Evolutionary conservation across 64 coral and sea anemone genomes (phyloP), one percentile per base, ranked within the genome.

Genomic region (Cladopsammia gracilis): DNA sequence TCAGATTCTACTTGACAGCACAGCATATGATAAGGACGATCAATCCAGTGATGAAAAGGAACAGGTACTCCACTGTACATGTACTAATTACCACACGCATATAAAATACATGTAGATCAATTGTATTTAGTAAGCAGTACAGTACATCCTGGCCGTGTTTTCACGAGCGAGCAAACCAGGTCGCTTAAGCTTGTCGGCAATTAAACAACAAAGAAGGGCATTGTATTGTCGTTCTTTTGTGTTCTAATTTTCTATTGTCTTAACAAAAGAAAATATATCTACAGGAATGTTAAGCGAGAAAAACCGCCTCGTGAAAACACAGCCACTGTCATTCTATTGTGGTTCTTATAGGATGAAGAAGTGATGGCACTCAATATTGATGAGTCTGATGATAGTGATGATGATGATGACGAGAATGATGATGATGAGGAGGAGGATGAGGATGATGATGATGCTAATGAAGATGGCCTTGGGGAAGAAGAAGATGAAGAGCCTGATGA

Each of bases 301-400:
- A n/a, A n/a, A n/a, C n/a, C n/a, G n/a, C n/a, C n/a, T n/a, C n/a
- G n/a, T n/a, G n/a, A n/a, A n/a, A n/a, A n/a, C n/a, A n/a, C n/a
- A n/a, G n/a, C n/a, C n/a, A n/a, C n/a, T n/a, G 34, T 34, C 14
- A 19, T 14, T 64, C 43, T 72, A 16, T 43, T 72, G 15, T 72
- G 11, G 18, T 8, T 18, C 25, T 71, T 87, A 0, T 25, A 73
- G 86, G 52, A 74, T 58, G 70, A 74, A 45, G 86, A 74, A 6
- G 70, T 88, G 34, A 74, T 88, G 44, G 78, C 87, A 34, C 72
- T 95, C 16, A 70, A 98, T 72, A 43, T 98, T 22, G 88, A 83
- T 56, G 76, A 81, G 26, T 79, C 79, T 57, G 77, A 64, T 23
- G 83, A 91, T 52, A 82, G 80, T 0, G 45, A 48, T 26, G 56